Evolutionary conservation across 2,113 vertebrate species (phyloP), one percentile per base, ranked within the genome.

Genomic region (Megatriorchis doriae): DNA sequence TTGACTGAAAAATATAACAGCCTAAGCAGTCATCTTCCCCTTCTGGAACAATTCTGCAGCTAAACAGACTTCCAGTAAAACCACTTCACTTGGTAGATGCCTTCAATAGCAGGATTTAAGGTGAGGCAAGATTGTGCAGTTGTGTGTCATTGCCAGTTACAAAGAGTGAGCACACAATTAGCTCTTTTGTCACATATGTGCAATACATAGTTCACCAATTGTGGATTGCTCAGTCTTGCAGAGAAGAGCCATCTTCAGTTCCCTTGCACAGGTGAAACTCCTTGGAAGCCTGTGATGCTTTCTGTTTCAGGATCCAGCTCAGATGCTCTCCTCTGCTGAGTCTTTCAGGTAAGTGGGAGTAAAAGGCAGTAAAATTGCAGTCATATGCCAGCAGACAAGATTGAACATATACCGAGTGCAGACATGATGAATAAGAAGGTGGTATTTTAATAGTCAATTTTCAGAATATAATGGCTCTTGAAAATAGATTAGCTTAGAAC

Each of bases 401-500:
- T 81, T 93, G 93, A 97, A 81, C 80, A 66, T 63, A 92, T 45
- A 94, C 45, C 1, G 4, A 93, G 79, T 47, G 63, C 88, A 96
- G 92, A 96, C 90, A 59, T 66, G 71, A 95, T 93, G 90, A 96
- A 94, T 93, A 95, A 95, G 86, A 92, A 94, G 90, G 91, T 94
- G 95, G 79, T 87, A 68, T 80, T 97, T 96, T 97, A 96, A 97
- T 88, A 97, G 88, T 70, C 92, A 96, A 78, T 90, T 93, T 95
- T 96, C 85, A 93, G 92, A 77, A 58, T 83, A 74, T 88, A 97
- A 92, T 27, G 5, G 52, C 79, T 90, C 92, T 95, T 95, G 92
- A 93, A 93, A 96, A 91, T 92, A 95, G 94, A 96, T 93, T 93
- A 81, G 79, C 85, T 92, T 83, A 71, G 96, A 96, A 94, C 89